Conservation (phyloP, 2,113 vertebrate species). For the Eolophus roseicapilla region DNA sequence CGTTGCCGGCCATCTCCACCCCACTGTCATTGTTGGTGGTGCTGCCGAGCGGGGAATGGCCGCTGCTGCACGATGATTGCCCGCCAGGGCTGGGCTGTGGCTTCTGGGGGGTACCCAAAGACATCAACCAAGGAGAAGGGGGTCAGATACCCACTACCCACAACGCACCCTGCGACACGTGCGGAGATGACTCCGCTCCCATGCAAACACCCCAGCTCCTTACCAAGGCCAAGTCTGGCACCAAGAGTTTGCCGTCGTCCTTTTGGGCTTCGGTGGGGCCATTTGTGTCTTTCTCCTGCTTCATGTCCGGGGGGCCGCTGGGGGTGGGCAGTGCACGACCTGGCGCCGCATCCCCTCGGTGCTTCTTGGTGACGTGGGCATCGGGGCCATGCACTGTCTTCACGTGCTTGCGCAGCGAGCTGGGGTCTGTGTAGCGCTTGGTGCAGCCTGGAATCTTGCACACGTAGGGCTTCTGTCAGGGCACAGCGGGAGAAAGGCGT, state of each 20-base stretch:
- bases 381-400: conserved; percentile 96
- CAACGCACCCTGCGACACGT: no score
- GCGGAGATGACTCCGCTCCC: neutral
- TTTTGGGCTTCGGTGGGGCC: conserved; percentile 67
- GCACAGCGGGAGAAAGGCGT: fast-evolving
- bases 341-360: conserved; percentile 84
- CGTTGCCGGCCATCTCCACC: conserved; percentile 94
- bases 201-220: neutral
- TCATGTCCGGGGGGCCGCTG: conserved; percentile 60
- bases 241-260: conserved; percentile 87
- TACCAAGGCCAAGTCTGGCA: conserved; percentile 85
- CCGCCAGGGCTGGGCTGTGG: conserved; percentile 91
- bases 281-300: conserved; percentile 82
- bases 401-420: conserved; percentile 93
- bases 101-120: conserved; percentile 76
- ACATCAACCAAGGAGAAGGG: neutral
- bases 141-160: neutral
- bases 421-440: conserved; percentile 96
- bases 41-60: conserved; percentile 92
- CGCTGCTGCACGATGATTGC: conserved; percentile 96
- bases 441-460: conserved; percentile 97
- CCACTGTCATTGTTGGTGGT: conserved; percentile 96
- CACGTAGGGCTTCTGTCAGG: conserved; percentile 90
- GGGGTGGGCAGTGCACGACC: conserved; percentile 70
- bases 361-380: conserved; percentile 96